Evolutionary conservation across 2,797 vertebrate genomes (phyloP).

Genomic region (Epinephelus awoara): DNA sequence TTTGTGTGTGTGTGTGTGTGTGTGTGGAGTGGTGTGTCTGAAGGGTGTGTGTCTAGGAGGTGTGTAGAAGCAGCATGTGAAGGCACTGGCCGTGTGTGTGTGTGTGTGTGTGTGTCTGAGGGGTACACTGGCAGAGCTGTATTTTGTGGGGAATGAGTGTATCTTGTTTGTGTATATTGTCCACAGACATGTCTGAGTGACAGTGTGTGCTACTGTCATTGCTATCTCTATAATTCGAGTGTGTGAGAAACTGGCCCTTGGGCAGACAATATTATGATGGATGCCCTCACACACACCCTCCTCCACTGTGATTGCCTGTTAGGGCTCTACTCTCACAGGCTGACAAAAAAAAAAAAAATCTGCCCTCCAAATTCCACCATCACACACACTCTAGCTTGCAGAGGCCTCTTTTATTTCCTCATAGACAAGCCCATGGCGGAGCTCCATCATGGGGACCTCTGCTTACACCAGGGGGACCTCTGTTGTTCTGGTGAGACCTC

Average conservation of each 20-base stretch:
- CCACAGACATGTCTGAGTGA: slow-evolving; percentile 72
- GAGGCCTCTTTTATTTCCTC: slow-evolving; percentile 62
- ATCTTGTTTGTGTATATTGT: slow-evolving; percentile 64
- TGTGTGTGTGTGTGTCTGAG: slow-evolving; percentile 50
- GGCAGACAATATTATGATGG: slow-evolving; percentile 82
- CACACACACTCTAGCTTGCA: slow-evolving; percentile 50
- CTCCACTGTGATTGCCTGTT: slow-evolving; percentile 78
- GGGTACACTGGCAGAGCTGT: slow-evolving; percentile 51
- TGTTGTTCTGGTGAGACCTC: slow-evolving; percentile 75
- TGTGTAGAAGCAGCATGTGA: slow-evolving; percentile 49
- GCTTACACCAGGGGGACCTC: slow-evolving; percentile 62
- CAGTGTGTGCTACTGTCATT: slow-evolving; percentile 77
- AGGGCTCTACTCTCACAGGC: slow-evolving; percentile 64
- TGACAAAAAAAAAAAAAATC: slow-evolving; percentile 63
- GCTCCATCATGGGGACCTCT: slow-evolving; percentile 69
- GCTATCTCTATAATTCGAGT: slow-evolving; percentile 80
- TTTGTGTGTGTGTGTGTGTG: slow-evolving; percentile 28
- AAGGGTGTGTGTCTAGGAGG: slow-evolving; percentile 50
- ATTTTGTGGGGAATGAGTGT: slow-evolving; percentile 50
- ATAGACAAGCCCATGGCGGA: slow-evolving; percentile 65
- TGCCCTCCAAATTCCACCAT: slow-evolving; percentile 74
- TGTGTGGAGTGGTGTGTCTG: slow-evolving; percentile 25
- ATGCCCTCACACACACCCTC: slow-evolving; percentile 79
- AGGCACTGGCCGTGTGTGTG: slow-evolving; percentile 38
- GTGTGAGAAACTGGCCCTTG: slow-evolving; percentile 79